These are phyloP conservation scores for Synanthedon myopaeformis DNA, from an alignment of 2,888 invertebrate genomes.

Conservation along the genomic window DNA sequence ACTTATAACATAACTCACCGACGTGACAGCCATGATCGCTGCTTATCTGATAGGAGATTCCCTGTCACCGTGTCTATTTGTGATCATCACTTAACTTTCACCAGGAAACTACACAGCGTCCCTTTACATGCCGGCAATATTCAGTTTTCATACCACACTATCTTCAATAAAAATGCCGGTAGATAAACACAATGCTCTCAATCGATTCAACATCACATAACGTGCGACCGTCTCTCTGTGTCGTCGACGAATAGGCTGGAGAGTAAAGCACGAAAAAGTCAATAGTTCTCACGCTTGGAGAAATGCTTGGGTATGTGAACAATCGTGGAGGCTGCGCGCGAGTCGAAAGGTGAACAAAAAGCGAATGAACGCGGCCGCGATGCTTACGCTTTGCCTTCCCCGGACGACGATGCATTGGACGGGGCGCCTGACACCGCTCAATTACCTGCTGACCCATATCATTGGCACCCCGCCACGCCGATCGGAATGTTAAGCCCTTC, in stretches of 20 bases:
- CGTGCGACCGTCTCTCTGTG: conserved; percentile 39
- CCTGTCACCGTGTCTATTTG: conserved; percentile 41
- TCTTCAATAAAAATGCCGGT: conserved; percentile 10
- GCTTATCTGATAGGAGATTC: conserved; percentile 35
- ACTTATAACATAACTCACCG: conserved; percentile 33
- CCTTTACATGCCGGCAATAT: conserved; percentile 38
- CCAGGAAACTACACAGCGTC: conserved; percentile 26
- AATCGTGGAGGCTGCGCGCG: conserved; percentile 61
- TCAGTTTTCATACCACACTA: conserved; percentile 36
- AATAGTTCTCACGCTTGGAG: conserved; percentile 61
- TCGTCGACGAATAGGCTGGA: conserved; percentile 34
- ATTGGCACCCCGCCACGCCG: conserved; percentile 16
- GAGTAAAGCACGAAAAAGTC: conserved; percentile 52
- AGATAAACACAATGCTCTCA: conserved; percentile 22
- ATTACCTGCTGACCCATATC: conserved; percentile 65
- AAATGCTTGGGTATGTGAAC: conserved; percentile 48
- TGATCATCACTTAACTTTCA: conserved; percentile 60
- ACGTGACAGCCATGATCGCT: conserved; percentile 44
- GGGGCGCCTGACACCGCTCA: conserved; percentile 10
- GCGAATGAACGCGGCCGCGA: conserved; percentile 49
- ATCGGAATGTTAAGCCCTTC: conserved; percentile 21
- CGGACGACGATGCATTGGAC: conserved; percentile 11
- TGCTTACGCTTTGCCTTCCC: conserved; percentile 19
- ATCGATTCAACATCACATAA: conserved; percentile 21
- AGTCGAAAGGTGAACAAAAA: conserved; percentile 69